Conservation (phyloP, 2,797 vertebrate species). For the Myoxocephalus aenaeus region DNA sequence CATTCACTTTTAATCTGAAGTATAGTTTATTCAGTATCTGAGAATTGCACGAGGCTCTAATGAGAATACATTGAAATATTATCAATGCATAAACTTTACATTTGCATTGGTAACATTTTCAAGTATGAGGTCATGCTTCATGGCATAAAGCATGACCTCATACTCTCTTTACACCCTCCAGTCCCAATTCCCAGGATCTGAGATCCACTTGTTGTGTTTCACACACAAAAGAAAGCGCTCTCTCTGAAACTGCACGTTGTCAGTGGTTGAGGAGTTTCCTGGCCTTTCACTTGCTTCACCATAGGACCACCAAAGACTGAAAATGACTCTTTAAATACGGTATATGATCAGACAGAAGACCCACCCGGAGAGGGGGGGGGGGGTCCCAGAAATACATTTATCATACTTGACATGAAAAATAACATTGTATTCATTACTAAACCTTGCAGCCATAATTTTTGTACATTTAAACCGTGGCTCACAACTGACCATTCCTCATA, state of each 20-base stretch:
- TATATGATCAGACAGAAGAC: not conserved
- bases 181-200: not conserved
- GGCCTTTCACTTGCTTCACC: constrained; percentile 53
- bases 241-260: constrained; percentile 54
- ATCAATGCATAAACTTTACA: not conserved
- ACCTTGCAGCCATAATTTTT: not conserved
- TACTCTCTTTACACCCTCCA: not conserved
- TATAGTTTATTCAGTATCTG: not conserved
- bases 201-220: not conserved
- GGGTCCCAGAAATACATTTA: constrained; percentile 11
- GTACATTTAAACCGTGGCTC: not conserved
- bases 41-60: not conserved
- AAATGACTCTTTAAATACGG: constrained; percentile 29
- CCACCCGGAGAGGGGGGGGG: not conserved
- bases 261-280: constrained; percentile 65
- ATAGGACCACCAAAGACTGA: not conserved
- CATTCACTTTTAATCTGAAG: not conserved
- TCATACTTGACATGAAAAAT: constrained; percentile 9
- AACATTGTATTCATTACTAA: constrained; percentile 33
- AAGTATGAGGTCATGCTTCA: too few relatives aligned
- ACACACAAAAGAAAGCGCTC: not conserved
- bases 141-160: constrained; percentile 1
- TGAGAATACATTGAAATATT: not conserved
- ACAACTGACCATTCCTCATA: not conserved
- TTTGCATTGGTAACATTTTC: too few relatives aligned